These are phyloP conservation scores for Rafetus swinhoei DNA, from an alignment of 2,113 vertebrate genomes.

Conservation along the genomic window DNA sequence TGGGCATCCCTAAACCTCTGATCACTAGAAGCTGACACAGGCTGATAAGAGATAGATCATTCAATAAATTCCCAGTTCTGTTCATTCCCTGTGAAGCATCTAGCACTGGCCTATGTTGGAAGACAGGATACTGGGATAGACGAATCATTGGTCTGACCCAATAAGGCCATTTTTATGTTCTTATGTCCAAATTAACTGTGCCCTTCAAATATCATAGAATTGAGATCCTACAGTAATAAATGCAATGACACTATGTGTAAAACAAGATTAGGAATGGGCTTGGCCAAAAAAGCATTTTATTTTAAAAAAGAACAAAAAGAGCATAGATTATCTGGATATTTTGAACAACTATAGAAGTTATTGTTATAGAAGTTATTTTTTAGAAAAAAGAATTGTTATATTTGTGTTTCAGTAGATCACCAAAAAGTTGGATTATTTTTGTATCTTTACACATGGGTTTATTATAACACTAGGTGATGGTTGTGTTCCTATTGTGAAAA, in stretches of 20 bases:
- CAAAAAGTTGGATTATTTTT: background rate
- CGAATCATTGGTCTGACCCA: too few species aligned
- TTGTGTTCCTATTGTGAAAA: background rate
- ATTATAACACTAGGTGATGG: background rate
- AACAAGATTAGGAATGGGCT: background rate
- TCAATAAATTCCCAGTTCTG: too few species aligned
- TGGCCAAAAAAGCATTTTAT: background rate
- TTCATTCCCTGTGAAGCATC: too few species aligned
- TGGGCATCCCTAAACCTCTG: too few species aligned
- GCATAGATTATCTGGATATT: background rate
- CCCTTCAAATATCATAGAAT: too few species aligned
- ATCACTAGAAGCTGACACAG: too few species aligned
- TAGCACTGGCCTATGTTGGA: too few species aligned
- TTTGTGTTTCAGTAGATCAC: background rate
- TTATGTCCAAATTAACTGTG: too few species aligned
- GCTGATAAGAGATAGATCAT: too few species aligned
- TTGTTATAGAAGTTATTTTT: background rate
- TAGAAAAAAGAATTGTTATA: background rate
- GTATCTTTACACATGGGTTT: background rate
- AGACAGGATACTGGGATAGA: too few species aligned
- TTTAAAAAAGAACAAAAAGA: background rate
- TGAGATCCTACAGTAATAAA: background rate
- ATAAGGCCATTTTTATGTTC: too few species aligned
- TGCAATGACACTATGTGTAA: background rate
- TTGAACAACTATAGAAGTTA: background rate